These are phyloP conservation scores for Vimba vimba DNA, from an alignment of 2,113 vertebrate species.

Conservation along the genomic window DNA sequence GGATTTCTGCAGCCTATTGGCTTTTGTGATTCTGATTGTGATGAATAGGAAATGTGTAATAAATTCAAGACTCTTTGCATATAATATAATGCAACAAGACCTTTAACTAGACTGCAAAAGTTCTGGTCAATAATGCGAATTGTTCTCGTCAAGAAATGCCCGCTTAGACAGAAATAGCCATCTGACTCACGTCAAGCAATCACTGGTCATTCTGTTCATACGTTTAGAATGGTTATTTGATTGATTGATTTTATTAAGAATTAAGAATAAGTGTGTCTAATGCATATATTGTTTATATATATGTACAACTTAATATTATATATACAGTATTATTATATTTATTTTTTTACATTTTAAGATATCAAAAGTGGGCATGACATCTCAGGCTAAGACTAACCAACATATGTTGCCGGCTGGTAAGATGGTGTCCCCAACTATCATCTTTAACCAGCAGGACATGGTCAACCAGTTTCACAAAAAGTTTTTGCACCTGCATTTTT, in stretches of 20 bases:
- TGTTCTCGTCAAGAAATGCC: neutral
- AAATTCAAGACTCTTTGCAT: constrained; percentile 26
- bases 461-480: neutral
- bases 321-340: too few species aligned
- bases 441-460: neutral
- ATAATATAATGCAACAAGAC: neutral
- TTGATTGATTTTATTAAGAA: too few species aligned
- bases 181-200: neutral
- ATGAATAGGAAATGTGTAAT: constrained; percentile 53
- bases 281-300: too few species aligned
- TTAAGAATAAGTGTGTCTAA: too few species aligned
- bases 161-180: neutral
- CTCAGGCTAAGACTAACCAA: too few species aligned
- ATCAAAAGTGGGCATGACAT: too few species aligned
- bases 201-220: neutral
- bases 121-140: neutral
- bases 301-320: too few species aligned
- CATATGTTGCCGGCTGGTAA: neutral
- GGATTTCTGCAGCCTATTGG: constrained; percentile 47
- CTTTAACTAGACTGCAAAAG: neutral
- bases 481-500: neutral
- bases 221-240: neutral
- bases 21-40: constrained; percentile 49
- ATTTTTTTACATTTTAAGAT: too few species aligned
- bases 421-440: neutral